Evolutionary conservation across 2,888 invertebrate species (phyloP).

Genomic region (Polyommatus icarus): DNA sequence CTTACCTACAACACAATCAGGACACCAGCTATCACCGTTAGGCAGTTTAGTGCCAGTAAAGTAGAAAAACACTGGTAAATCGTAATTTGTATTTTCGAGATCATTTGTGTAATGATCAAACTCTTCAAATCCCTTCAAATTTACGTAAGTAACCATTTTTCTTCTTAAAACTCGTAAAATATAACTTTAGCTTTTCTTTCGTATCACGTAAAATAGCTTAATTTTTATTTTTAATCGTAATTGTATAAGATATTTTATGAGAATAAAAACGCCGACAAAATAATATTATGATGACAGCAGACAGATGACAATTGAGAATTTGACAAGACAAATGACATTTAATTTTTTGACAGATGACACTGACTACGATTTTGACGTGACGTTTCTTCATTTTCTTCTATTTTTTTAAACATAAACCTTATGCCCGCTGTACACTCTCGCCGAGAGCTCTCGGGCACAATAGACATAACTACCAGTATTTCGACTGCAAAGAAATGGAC

Average conservation of each 20-base stretch:
- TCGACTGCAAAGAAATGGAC: too few relatives aligned
- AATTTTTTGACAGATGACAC: too few relatives aligned
- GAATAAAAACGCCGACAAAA: background rate
- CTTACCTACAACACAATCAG: conserved; percentile 91
- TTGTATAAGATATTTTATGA: too few relatives aligned
- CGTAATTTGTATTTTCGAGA: conserved; percentile 65
- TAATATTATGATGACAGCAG: too few relatives aligned
- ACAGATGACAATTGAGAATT: too few relatives aligned
- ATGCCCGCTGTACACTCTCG: too few relatives aligned
- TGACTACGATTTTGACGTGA: too few relatives aligned
- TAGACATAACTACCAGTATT: too few relatives aligned
- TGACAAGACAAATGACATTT: too few relatives aligned
- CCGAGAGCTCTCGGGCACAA: too few relatives aligned
- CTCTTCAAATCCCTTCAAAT: conserved; percentile 81
- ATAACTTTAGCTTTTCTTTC: background rate
- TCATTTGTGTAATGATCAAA: conserved; percentile 80
- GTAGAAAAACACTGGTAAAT: conserved; percentile 69
- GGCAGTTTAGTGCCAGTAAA: conserved; percentile 84
- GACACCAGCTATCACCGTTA: conserved; percentile 91
- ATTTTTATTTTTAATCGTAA: background rate
- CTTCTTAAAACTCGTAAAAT: conserved; percentile 38
- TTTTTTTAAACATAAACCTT: too few relatives aligned
- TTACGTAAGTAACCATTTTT: conserved; percentile 48
- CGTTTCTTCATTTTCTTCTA: too few relatives aligned
- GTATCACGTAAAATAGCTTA: background rate